Evolutionary conservation across 2,888 invertebrate genomes (phyloP), one percentile per base, ranked within the genome.

Genomic region (Metopia argyrocephala): DNA sequence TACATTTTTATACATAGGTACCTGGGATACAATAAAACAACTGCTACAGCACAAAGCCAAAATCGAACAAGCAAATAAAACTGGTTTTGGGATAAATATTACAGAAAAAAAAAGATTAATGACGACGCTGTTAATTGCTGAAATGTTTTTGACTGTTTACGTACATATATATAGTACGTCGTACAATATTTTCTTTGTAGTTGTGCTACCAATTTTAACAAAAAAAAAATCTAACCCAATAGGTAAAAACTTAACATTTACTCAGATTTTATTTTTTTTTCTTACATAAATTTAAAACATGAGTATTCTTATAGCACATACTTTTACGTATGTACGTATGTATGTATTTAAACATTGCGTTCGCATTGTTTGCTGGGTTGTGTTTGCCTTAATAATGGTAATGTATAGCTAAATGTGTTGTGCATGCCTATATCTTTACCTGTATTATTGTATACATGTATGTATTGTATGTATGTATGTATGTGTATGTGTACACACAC

Each of bases 81-180:
- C 71, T 28, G 71, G 71, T 73, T 73, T 68, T 64, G 20, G 15
- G 54, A 54, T 28, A 54, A 73, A 28, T 54, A 64, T 70, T 45
- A 73, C 45, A 38, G 15, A 52, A 71, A 61, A 69, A 27, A 52
- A 71, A 25, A 52, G 62, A 28, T 54, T 64, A 20, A 61, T 66
- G 57, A 59, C 59, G 66, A 61, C 48, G 66, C 38, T 75, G 62
- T 59, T 75, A 70, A 70, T 70, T 31, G 59, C 59, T 70, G 65
- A 20, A 61, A 75, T 75, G 28, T 20, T 68, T 75, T 68, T 31
- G 59, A 48, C 48, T 61, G 46, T 50, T 70, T 69, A 48, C 23
- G 27, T 54, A 56, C 50, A 25, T 71, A 28, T 62, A 20, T 61
- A 15, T 54, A 15, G 38, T 38, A 38, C 38, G 15, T 38, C 9